Base-by-base conservation (phyloP, 23 tunicate genomes). In the Halocynthia aurantium region DNA sequence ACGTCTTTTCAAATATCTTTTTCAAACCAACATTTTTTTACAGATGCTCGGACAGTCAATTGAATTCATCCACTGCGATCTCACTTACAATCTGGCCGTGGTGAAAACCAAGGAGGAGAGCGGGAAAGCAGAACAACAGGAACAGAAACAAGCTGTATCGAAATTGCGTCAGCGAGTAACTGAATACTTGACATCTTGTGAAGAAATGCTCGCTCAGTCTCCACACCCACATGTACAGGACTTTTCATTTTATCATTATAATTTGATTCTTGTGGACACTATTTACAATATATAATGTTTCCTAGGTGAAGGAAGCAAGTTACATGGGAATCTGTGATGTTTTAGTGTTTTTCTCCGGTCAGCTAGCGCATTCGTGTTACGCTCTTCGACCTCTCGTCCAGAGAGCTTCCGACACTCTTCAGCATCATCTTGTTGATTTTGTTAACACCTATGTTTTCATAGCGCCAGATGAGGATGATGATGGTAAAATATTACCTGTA, bases 291-390 rank as follows among this genome's bases (percentile, higher is more conserved):
- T 55, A 53, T 75, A 10, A 19, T 22, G 10, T 56, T 17, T 22
- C 2, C 10, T 17, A 94, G 94, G 95, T 94, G 31, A 96, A 94
- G 74, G 98, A 94, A 65, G 89, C 81, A 11, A 40, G 94, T 53
- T 94, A 94, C 84, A 87, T 84, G 90, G 81, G 86, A 52, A 58
- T 84, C 8, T 88, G 95, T 50, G 98, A 94, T 51, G 77, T 84
- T 44, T 80, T 94, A 10, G 88, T 94, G 61, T 65, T 84, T 22
- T 95, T 82, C 75, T 76, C 99, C 31, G 91, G 91, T 13, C 99
- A 95, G 76, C 84, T 95, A 5, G 99, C 96, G 11, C 81, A 82
- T 69, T 64, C 84, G 6, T 76, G 84, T 54, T 91, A 90, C 7
- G 81, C 80, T 0, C 72, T 91, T 10, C 81, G 77, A 52, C 81